A percentile compares a stretch with the other conserved stretches of the same genome.
These are phyloP conservation scores for Loris lydekkerianus DNA, from an alignment of 2,797 vertebrate species.

Conservation along the genomic window DNA sequence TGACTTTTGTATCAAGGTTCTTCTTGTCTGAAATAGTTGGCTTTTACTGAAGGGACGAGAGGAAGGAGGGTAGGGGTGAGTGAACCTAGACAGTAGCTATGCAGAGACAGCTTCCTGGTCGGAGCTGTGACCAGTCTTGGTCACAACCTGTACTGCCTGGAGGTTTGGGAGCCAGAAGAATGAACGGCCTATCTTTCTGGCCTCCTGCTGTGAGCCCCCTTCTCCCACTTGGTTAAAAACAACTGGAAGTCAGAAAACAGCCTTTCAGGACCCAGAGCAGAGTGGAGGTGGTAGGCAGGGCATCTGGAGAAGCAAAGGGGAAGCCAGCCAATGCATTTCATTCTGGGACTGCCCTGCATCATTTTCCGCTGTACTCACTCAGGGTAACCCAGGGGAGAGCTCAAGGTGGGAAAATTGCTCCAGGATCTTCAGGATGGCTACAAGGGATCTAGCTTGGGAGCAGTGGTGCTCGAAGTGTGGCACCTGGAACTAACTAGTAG, in stretches of 20 bases:
- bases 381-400: background rate
- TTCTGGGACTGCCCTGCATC: background rate
- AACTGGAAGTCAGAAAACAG: background rate
- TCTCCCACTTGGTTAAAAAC: background rate
- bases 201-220: background rate
- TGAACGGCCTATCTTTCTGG: background rate
- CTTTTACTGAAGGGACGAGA: background rate
- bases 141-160: background rate
- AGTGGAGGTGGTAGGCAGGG: background rate
- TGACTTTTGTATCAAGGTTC: background rate
- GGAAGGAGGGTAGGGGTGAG: background rate
- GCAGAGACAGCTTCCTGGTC: background rate
- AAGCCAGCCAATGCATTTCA: background rate
- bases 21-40: background rate
- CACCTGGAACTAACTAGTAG: background rate
- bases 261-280: background rate
- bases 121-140: background rate
- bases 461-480: background rate
- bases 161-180: rapidly evolving
- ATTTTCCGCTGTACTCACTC: background rate
- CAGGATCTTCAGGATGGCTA: background rate
- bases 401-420: too few species aligned
- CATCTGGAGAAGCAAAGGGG: conserved; percentile 26
- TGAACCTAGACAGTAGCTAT: background rate
- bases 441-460: background rate